Evolutionary conservation across 2,888 invertebrate genomes (phyloP), one percentile per base, ranked within the genome.

Genomic region (Octonoba sinensis): DNA sequence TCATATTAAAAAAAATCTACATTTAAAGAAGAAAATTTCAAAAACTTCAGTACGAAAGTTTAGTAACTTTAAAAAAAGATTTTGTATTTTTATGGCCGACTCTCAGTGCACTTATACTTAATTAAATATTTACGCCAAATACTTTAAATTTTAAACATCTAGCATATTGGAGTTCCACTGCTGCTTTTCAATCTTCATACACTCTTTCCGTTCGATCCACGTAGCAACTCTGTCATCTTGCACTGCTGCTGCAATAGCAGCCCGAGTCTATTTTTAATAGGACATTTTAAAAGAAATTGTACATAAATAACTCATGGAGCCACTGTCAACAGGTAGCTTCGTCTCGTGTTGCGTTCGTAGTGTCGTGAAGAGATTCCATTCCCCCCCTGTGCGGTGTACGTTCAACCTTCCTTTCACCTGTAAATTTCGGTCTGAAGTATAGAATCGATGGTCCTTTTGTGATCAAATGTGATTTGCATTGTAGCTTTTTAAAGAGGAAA

Each of bases 401-500:
- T 82, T 82, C 75, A 82, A 82, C 81, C 74, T 82, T 56, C 74
- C 75, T 82, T 75, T 82, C 81, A 65, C 64, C 44, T 82, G 81
- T 75, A 71, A 71, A 70, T 16, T 62, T 73, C 18, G 65, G 75
- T 76, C 73, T 73, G 46, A 47, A 73, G 69, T 74, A 73, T 73
- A 73, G 20, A 81, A 81, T 54, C 54, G 62, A 78, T 69, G 64
- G 64, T 75, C 57, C 74, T 82, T 79, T 75, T 82, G 81, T 75
- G 81, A 82, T 75, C 74, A 75, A 82, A 82, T 82, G 81, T 82
- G 81, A 82, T 82, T 82, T 82, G 75, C 64, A 75, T 57, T 82
- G 81, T 75, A 82, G 75, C 81, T 82, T 82, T 82, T 82, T 82
- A 82, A 82, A 62, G 65, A 82, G 60, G 75, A 82, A 81, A 82